Percentiles rank a stretch among this genome's conserved stretches.
phyloP scores from a whole-genome alignment of 2,113 vertebrate genomes.

The Malurus elegans region DNA sequence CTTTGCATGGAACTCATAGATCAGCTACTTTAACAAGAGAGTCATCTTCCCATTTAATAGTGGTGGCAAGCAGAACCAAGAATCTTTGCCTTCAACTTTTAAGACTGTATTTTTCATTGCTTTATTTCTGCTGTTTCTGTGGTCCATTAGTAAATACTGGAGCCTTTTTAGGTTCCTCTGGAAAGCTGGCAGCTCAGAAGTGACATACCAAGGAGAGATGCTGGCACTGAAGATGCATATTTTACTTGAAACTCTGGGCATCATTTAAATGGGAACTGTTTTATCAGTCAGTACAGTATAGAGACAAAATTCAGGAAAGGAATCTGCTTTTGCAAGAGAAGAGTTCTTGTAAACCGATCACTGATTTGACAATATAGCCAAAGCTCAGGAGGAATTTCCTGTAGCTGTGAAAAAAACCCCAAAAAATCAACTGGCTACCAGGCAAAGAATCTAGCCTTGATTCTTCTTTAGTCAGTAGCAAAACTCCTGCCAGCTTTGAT shows the following conservation, averaged over 20 bases:
- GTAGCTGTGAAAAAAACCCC: not conserved
- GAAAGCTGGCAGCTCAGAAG: slow-evolving; percentile 19
- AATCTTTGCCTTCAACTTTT: not conserved
- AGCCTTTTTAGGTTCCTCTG: slow-evolving; percentile 13
- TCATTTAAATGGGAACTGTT: not conserved
- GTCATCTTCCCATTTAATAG: not conserved
- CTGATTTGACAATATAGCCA: slow-evolving; percentile 12
- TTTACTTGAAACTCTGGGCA: not conserved
- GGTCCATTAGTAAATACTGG: not conserved
- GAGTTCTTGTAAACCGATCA: not conserved
- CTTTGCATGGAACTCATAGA: not conserved
- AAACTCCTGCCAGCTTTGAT: not conserved
- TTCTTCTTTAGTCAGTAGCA: not conserved
- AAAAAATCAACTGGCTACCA: not conserved
- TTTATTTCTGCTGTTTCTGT: not conserved
- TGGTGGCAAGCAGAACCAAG: not conserved
- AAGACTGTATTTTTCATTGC: not conserved
- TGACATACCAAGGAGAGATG: slow-evolving; percentile 1
- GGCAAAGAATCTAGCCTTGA: not conserved
- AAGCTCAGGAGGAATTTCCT: slow-evolving; percentile 40
- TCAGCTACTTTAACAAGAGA: not conserved
- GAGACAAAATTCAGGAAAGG: not conserved
- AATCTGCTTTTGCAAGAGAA: slow-evolving; percentile 30
- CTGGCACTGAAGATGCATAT: not conserved
- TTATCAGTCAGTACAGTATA: not conserved